Evolutionary conservation across 1,140 invertebrate genomes (phyloP), one percentile per base, ranked within the genome.

Genomic region (Bombus difficillimus): DNA sequence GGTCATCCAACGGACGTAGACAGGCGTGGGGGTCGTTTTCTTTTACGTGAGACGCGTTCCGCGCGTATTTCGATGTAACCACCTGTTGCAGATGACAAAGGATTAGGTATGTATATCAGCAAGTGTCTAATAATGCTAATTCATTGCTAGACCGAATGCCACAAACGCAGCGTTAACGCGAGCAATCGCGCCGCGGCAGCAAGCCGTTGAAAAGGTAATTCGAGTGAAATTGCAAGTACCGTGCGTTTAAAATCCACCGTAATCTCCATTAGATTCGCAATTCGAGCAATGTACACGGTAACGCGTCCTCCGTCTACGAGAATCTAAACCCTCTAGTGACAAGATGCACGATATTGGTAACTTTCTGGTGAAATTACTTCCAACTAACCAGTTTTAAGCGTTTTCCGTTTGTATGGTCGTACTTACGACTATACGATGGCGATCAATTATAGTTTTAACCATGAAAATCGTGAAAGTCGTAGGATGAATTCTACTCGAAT

Each of bases 11-110:
- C 22, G 15, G 53, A 37, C 32, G 37, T 28, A 53, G 47, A 53
- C 5, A 25, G 18, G 9, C 43, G 4, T 5, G 22, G 13, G 28
- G 5, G 15, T 15, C 41, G 77, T 89, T 86, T 90, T 90, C 86
- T 90, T 90, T 87, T 64, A 22, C 89, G 89, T 62, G 74, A 86
- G 81, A 83, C 71, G 83, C 83, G 81, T 81, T 8, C 83, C 81
- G 64, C 66, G 73, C 53, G 74, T 53, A 72, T 79, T 91, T 88
- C 90, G 84, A 88, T 90, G 87, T 91, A 90, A 86, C 90, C 89
- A 91, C 90, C 89, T 91, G 90, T 91, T 91, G 90, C 90, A 28
- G 74, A 85, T 88, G 90, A 91, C 90, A 91, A 90, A 88, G 84
- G 87, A 88, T 90, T 86, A 86, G 66, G 75, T 87, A 85, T 85